Conservation (phyloP, 1,140 invertebrate genomes). For the Metaphire vulgaris region DNA sequence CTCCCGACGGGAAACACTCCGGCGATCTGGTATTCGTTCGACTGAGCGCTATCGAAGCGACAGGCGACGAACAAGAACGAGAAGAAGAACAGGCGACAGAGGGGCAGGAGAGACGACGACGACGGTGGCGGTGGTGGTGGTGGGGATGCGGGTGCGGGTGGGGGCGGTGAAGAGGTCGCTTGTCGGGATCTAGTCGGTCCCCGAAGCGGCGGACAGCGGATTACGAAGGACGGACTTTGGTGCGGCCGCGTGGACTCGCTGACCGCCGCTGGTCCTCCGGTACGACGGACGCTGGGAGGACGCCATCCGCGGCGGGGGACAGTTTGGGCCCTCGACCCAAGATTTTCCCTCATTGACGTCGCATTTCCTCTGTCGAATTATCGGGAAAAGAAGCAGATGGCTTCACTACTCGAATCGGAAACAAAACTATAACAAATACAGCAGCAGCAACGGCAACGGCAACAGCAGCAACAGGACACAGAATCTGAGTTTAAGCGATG, state of each 20-base stretch:
- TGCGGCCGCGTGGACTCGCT: background rate
- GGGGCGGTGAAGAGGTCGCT: background rate
- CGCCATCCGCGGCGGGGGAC: background rate
- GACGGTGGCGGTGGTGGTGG: background rate
- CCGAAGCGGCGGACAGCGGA: too few relatives aligned
- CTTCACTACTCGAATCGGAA: too few relatives aligned
- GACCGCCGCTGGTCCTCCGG: background rate
- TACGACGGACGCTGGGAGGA: background rate
- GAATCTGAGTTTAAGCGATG: too few relatives aligned
- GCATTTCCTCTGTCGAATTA: background rate
- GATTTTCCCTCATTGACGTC: background rate
- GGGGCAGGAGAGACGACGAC: background rate
- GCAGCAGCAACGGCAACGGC: too few relatives aligned
- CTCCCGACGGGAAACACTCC: conserved; percentile 2
- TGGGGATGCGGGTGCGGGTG: too few relatives aligned
- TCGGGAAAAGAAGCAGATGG: too few relatives aligned
- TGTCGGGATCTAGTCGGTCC: background rate
- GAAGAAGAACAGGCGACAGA: background rate
- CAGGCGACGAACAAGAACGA: background rate
- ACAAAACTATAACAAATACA: too few relatives aligned
- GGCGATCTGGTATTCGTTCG: background rate
- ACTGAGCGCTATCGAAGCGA: too few relatives aligned
- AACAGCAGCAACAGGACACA: too few relatives aligned
- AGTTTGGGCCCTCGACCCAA: background rate
- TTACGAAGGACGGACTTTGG: background rate